Percentiles rank a stretch among this genome's conserved stretches.
phyloP scores from a whole-genome alignment of 2,113 vertebrate genomes.

The Puntigrus tetrazona region DNA sequence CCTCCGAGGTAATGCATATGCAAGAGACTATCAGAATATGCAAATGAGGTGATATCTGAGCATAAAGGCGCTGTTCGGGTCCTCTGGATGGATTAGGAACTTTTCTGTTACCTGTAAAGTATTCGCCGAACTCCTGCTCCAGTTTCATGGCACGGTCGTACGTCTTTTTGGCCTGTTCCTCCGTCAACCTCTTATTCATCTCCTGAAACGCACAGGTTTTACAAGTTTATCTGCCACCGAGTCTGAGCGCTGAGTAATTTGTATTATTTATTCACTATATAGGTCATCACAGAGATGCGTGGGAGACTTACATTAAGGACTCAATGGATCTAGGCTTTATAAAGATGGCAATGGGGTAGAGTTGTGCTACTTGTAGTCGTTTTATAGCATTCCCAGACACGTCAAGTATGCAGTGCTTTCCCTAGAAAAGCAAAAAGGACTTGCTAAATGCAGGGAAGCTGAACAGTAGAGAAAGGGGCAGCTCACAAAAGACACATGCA shows the following conservation, averaged over 20 bases:
- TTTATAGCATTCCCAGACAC: constrained; percentile 99
- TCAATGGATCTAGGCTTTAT: constrained; percentile 94
- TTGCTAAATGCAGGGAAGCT: neutral
- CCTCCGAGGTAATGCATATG: constrained; percentile 39
- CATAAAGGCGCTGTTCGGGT: neutral
- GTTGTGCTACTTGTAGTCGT: constrained; percentile 97
- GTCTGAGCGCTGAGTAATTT: neutral
- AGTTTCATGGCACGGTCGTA: constrained; percentile 92
- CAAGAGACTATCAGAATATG: constrained; percentile 39
- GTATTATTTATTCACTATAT: neutral
- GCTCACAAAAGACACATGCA: neutral
- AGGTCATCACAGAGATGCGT: neutral
- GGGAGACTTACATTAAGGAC: constrained; percentile 89
- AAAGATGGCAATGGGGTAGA: constrained; percentile 97
- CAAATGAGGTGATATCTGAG: constrained; percentile 28
- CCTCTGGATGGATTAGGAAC: neutral
- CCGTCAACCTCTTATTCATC: constrained; percentile 96
- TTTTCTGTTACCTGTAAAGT: constrained; percentile 88
- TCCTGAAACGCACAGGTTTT: constrained; percentile 73
- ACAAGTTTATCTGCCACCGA: neutral
- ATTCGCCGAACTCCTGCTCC: constrained; percentile 99
- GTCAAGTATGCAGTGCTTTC: constrained; percentile 97
- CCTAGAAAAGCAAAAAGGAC: constrained; percentile 76
- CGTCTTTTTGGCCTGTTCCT: constrained; percentile 96
- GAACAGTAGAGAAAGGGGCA: neutral